Evolutionary conservation across 2,113 vertebrate genomes (phyloP).

Genomic region (Lycocorax pyrrhopterus): DNA sequence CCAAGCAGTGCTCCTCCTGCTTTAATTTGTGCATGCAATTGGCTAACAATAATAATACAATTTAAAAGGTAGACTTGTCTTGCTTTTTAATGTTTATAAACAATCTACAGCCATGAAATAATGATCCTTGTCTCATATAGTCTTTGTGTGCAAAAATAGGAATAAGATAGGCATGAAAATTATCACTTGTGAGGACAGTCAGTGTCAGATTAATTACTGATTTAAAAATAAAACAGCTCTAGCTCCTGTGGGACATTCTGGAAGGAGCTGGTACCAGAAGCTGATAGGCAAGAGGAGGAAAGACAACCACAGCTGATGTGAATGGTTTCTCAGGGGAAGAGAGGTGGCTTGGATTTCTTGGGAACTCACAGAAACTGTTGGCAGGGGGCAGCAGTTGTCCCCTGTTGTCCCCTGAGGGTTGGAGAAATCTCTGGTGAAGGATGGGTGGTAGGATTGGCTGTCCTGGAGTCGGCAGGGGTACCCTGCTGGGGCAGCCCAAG

Average conservation of each 20-base stretch:
- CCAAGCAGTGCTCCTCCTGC: not conserved
- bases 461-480: accelerated
- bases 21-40: not conserved
- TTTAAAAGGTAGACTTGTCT: not conserved
- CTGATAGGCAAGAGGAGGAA: not conserved
- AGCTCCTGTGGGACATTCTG: not conserved
- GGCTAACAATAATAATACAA: not conserved
- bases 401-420: not conserved
- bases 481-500: not conserved
- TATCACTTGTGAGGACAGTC: not conserved
- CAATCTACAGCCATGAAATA: not conserved
- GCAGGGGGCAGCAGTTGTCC: not conserved
- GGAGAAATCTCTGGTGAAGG: too few relatives aligned
- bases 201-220: not conserved
- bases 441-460: not conserved
- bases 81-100: not conserved
- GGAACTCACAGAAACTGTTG: not conserved
- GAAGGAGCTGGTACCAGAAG: not conserved
- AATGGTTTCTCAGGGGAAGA: not conserved
- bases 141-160: not conserved
- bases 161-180: not conserved
- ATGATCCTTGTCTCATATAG: not conserved
- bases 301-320: not conserved
- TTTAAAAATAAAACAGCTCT: not conserved
- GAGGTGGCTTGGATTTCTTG: not conserved